Evolutionary conservation across 2,888 invertebrate genomes (phyloP).

Genomic region (Tridacna gigas): DNA sequence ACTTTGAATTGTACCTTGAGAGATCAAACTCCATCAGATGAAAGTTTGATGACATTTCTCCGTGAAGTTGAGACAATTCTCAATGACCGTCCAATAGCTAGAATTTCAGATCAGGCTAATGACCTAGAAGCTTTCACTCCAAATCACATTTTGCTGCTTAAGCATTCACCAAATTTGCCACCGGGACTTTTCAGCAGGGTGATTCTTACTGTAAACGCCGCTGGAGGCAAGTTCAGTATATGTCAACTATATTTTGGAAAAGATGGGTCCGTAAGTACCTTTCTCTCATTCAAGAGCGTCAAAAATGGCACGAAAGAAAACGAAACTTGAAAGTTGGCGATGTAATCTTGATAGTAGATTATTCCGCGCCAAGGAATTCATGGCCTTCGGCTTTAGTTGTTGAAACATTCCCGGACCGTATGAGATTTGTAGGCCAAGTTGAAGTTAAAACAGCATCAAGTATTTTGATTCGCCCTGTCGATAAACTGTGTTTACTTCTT

Average conservation of each 20-base stretch:
- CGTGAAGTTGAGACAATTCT: conserved; percentile 48
- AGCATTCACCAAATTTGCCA: conserved; percentile 28
- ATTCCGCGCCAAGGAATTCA: conserved; percentile 29
- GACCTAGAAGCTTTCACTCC: conserved; percentile 58
- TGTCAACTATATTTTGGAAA: conserved; percentile 49
- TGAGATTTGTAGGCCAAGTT: conserved; percentile 38
- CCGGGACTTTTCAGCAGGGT: conserved; percentile 39
- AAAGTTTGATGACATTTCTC: conserved; percentile 29
- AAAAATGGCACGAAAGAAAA: conserved; percentile 35
- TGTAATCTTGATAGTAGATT: conserved; percentile 35
- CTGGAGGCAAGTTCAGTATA: conserved; percentile 52
- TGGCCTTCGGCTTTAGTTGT: conserved; percentile 37
- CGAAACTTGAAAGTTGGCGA: conserved; percentile 33
- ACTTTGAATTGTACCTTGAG: conserved; percentile 41
- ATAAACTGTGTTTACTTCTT: conserved; percentile 32
- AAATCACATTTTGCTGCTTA: conserved; percentile 36
- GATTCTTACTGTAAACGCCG: conserved; percentile 41
- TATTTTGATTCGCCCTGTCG: conserved; percentile 29
- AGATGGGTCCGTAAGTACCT: conserved; percentile 50
- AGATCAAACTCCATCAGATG: conserved; percentile 48
- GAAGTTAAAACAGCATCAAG: conserved; percentile 43
- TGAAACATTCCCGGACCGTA: conserved; percentile 32
- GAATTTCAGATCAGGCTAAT: conserved; percentile 30
- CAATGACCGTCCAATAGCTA: conserved; percentile 60
- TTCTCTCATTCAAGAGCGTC: conserved; percentile 34